Conservation (phyloP, 1,140 invertebrate species). For the Tachypleus tridentatus region DNA sequence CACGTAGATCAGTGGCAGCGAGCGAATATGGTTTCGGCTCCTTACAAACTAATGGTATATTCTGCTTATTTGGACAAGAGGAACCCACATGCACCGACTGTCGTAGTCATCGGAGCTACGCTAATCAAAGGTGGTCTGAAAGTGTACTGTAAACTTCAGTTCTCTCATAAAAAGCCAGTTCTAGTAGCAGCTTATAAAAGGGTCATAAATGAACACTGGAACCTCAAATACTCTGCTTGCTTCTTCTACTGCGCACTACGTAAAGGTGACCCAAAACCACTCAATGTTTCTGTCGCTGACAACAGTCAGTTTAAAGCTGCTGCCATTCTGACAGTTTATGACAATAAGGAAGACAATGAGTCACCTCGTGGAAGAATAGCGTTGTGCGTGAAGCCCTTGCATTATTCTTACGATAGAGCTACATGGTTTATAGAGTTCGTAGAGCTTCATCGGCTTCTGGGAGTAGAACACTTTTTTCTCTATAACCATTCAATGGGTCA, state of each 20-base stretch:
- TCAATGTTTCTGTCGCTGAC: neutral
- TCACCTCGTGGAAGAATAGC: constrained; percentile 43
- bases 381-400: constrained; percentile 83
- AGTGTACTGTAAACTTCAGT: constrained; percentile 65
- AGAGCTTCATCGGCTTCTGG: constrained; percentile 71
- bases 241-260: constrained; percentile 61
- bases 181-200: constrained; percentile 34
- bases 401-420: constrained; percentile 65
- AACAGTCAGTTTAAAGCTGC: neutral
- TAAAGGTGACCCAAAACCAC: neutral
- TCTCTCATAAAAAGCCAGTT: constrained; percentile 31
- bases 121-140: constrained; percentile 63
- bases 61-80: constrained; percentile 66
- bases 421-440: constrained; percentile 78
- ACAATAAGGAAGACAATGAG: constrained; percentile 25
- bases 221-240: constrained; percentile 77
- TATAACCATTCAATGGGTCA: constrained; percentile 79
- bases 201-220: constrained; percentile 86
- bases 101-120: constrained; percentile 68
- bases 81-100: constrained; percentile 40
- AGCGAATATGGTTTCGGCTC: neutral
- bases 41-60: constrained; percentile 71
- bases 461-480: constrained; percentile 76
- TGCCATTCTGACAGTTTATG: constrained; percentile 42
- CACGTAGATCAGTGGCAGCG: neutral